Evolutionary conservation across 2,888 invertebrate genomes (phyloP), one percentile per base, ranked within the genome.

Genomic region (Isotomurus palustris): DNA sequence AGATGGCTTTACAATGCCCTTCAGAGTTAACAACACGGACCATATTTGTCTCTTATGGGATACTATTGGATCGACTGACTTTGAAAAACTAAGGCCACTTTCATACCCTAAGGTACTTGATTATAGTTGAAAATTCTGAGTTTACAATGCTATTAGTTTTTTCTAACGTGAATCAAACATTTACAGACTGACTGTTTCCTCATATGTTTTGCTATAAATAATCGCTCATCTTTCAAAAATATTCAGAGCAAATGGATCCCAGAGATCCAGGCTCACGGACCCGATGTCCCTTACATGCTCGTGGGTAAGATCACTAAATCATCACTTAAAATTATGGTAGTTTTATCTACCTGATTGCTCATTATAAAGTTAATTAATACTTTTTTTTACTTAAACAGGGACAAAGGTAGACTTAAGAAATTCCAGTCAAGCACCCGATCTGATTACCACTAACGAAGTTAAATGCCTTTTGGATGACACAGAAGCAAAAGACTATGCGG

Each of bases 1-100:
- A 91, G 92, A 76, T 91, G 91, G 77, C 89, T 88, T 76, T 84
- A 87, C 27, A 86, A 86, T 67, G 83, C 81, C 71, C 84, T 89
- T 70, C 81, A 77, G 5, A 12, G 84, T 90, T 19, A 89, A 91
- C 72, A 86, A 83, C 14, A 82, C 84, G 65, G 83, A 85, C 70
- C 87, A 87, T 71, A 85, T 86, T 74, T 83, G 90, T 78, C 86
- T 87, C 38, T 77, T 92, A 29, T 92, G 91, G 92, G 91, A 92
- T 74, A 92, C 91, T 17, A 91, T 64, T 35, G 60, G 60, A 6
- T 60, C 60, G 8, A 60, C 52, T 28, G 60, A 60, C 21, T 60
- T 60, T 50, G 60, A 60, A 51, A 60, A 49, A 21, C 43, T 60
- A 5, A 24, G 60, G 24, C 60, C 60, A n/a, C 47, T 60, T 17